Evolutionary conservation across 1,140 invertebrate species (phyloP), one percentile per base, ranked within the genome.

Genomic region (Zaprionus gabonicus): DNA sequence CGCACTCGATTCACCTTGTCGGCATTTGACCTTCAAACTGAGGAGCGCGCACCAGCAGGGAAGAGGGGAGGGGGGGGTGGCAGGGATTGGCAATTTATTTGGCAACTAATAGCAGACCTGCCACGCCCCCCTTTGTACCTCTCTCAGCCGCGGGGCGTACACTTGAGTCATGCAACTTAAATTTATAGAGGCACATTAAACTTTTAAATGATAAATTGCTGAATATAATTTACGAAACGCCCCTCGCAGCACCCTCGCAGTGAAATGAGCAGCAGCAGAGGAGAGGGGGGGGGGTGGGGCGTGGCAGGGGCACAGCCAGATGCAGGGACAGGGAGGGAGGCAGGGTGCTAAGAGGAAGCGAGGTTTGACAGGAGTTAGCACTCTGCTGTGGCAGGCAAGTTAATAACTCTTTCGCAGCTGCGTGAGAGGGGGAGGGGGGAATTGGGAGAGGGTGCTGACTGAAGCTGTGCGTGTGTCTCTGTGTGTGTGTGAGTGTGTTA

Each of bases 151-250:
- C 71, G 68, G 59, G 59, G 13, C 55, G 27, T n/a, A 12, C 81
- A 82, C 81, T 82, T 55, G 65, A 87, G 83, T 83, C 83, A 88
- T 87, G 83, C 84, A 88, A 87, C 84, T 87, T 77, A 68, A 88
- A 88, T 88, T 88, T 88, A 90, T 88, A 88, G 85, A 90, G 87
- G 81, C 81, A 90, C 84, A 88, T 88, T 90, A 88, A 88, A 88
- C 85, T 88, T 88, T 88, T 88, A 88, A 88, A 88, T 88, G 84
- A 88, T 88, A 88, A 88, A 88, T 88, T 88, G 81, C 81, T 81
- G 81, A 90, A 88, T 81, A 88, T 88, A 88, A 88, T 88, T 88
- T 84, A 88, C 84, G 84, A 72, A 69, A 74, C 66, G 80, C 77
- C 58, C 75, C 41, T 41, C 41, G 6, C 38, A 20, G 36, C 49